Evolutionary conservation across 2,888 invertebrate genomes (phyloP).

Genomic region (Hirtodrosophila cameraria): DNA sequence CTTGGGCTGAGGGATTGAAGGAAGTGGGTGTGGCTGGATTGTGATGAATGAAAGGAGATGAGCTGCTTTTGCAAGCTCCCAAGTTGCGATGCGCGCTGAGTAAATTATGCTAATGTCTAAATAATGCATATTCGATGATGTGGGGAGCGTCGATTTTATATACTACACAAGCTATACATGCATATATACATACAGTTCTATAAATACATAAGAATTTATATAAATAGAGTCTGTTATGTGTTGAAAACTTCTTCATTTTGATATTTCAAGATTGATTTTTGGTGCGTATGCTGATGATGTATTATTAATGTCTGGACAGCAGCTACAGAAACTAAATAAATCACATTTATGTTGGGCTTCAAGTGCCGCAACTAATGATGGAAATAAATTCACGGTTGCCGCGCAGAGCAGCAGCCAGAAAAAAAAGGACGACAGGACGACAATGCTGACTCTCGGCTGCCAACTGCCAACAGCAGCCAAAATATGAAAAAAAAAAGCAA

Average conservation of each 20-base stretch:
- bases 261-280: conserved; percentile 48
- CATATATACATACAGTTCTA: conserved; percentile 1
- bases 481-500: conserved; percentile 4
- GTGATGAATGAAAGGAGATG: conserved; percentile 51
- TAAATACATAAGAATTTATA: background rate
- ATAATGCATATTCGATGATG: conserved; percentile 81
- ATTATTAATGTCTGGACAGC: conserved; percentile 36
- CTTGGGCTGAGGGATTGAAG: background rate
- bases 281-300: conserved; percentile 28
- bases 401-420: conserved; percentile 25
- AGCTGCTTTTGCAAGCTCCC: conserved; percentile 19
- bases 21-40: conserved; percentile 32
- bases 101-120: conserved; percentile 83
- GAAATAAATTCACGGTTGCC: conserved; percentile 79
- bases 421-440: conserved; percentile 39
- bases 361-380: conserved; percentile 81
- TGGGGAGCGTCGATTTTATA: conserved; percentile 39
- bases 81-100: conserved; percentile 58
- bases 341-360: conserved; percentile 74
- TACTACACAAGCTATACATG: conserved; percentile 6
- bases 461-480: conserved; percentile 61
- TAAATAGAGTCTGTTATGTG: background rate
- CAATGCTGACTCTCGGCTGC: conserved; percentile 62
- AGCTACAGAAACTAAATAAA: conserved; percentile 62
- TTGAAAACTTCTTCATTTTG: conserved; percentile 22